Percentiles rank a stretch among this genome's conserved stretches.
Evolutionary conservation across 2,888 invertebrate genomes (phyloP).

Genomic region (Choreutis nemorana): DNA sequence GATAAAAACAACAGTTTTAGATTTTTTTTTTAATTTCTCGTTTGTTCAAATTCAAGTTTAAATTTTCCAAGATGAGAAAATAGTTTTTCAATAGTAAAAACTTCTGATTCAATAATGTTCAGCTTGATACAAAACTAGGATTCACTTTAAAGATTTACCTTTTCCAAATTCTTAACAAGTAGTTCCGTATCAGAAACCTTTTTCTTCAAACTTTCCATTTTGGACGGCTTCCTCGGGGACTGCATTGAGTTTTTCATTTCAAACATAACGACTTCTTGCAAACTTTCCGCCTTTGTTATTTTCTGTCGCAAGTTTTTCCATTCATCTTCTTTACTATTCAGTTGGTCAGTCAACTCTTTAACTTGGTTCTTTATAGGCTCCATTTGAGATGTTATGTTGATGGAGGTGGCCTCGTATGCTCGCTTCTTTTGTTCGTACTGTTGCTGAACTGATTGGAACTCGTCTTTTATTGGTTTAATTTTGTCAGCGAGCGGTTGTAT

Average conservation of each 20-base stretch:
- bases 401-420: slow-evolving; percentile 71
- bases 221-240: slow-evolving; percentile 54
- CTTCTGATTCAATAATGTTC: too few species aligned
- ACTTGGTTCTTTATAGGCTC: slow-evolving; percentile 64
- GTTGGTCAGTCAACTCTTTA: slow-evolving; percentile 55
- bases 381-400: slow-evolving; percentile 61
- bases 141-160: slow-evolving; percentile 20
- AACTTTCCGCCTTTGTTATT: slow-evolving; percentile 62
- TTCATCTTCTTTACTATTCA: slow-evolving; percentile 60
- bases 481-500: slow-evolving; percentile 53
- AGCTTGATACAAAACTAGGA: too few species aligned
- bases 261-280: slow-evolving; percentile 58
- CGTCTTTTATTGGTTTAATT: slow-evolving; percentile 72
- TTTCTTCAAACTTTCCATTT: slow-evolving; percentile 69
- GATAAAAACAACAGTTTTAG: too few species aligned
- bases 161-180: slow-evolving; percentile 52
- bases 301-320: slow-evolving; percentile 63
- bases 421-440: slow-evolving; percentile 75
- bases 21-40: too few species aligned
- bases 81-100: too few species aligned
- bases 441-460: slow-evolving; percentile 69
- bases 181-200: slow-evolving; percentile 70
- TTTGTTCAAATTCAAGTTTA: too few species aligned
- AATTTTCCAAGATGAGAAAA: too few species aligned
- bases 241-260: slow-evolving; percentile 61